A percentile compares a stretch with the other conserved stretches of the same genome.
These are phyloP conservation scores for Dusona sp. DNA, from an alignment of 2,888 invertebrate species.

Conservation along the genomic window DNA sequence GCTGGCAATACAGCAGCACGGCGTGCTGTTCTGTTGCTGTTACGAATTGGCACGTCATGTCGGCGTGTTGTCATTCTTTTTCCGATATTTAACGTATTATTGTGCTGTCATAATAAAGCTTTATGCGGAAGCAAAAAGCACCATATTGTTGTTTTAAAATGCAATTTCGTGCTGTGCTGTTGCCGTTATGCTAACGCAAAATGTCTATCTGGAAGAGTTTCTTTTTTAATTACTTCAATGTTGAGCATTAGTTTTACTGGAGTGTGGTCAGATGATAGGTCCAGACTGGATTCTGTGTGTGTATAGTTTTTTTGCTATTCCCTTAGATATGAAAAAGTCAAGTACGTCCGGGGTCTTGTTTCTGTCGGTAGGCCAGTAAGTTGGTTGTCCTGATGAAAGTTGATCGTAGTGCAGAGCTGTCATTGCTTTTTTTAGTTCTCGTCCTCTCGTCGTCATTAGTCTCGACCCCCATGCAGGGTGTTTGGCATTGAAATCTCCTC, in stretches of 20 bases:
- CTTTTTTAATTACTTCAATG: conserved; percentile 59
- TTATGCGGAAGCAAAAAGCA: too few relatives aligned
- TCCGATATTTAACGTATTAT: too few relatives aligned
- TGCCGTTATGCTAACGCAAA: too few relatives aligned
- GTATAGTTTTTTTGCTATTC: conserved; percentile 42
- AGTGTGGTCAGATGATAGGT: conserved; percentile 71
- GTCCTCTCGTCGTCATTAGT: conserved; percentile 59
- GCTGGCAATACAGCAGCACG: too few relatives aligned
- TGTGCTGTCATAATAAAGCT: too few relatives aligned
- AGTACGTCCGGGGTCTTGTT: conserved; percentile 70
- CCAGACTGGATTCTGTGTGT: too few relatives aligned
- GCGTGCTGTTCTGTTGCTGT: too few relatives aligned
- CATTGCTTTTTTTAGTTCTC: conserved; percentile 42
- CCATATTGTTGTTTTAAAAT: too few relatives aligned
- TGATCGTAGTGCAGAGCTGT: conserved; percentile 19
- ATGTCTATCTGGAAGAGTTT: conserved; percentile 65
- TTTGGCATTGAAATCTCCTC: conserved; percentile 67
- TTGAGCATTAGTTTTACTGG: conserved; percentile 69
- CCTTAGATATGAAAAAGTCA: conserved; percentile 71
- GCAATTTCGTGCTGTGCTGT: too few relatives aligned
- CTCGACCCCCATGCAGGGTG: conserved; percentile 72
- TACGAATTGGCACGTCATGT: too few relatives aligned
- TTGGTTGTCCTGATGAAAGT: conserved; percentile 63
- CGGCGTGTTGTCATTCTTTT: too few relatives aligned
- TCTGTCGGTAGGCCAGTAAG: conserved; percentile 43